Evolutionary conservation across 2,797 vertebrate genomes (phyloP), one percentile per base, ranked within the genome.

Genomic region (Lithobates sylvaticus): DNA sequence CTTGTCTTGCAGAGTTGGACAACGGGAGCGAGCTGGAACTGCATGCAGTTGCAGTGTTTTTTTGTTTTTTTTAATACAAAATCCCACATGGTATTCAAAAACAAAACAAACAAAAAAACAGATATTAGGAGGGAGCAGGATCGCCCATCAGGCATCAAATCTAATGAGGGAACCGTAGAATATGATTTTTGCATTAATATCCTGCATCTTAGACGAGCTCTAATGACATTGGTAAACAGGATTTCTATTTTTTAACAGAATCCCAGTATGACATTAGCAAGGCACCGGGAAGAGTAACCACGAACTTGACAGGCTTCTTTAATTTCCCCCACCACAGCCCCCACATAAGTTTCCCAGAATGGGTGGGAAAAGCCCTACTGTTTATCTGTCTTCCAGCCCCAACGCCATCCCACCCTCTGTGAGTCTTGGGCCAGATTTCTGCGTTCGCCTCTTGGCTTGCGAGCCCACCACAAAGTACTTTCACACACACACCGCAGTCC

Each of bases 401-500:
- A 42, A 73, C 70, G 44, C 76, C 83, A 79, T 78, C 69, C 67
- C 77, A 64, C 78, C 84, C 85, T 76, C 58, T 34, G 16, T 10
- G 34, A 61, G 7, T 54, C n/a, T 29, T 16, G 42, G 50, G 83
- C 65, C 83, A 78, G 61, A 65, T 54, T 39, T 78, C 75, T 85
- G 83, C n/a, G 50, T 79, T 85, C 50, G 71, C 78, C 76, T 85
- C 85, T 84, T 73, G 82, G 83, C 86, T 76, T 58, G 58, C 26
- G 44, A 0, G 0, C 84, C 77, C 88, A 65, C 34, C 47, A 78
- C 76, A 36, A 84, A 85, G 69, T 58, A 85, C 81, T 61, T 15
- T 64, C 0, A 72, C 84, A 68, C 84, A 78, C 87, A 90, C 90
- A 1, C 21, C 73, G 77, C 88, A 91, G 90, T 84, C 88, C 91